phyloP scores from a whole-genome alignment of 2,888 invertebrate genomes.

The Eupithecia centaureata region DNA sequence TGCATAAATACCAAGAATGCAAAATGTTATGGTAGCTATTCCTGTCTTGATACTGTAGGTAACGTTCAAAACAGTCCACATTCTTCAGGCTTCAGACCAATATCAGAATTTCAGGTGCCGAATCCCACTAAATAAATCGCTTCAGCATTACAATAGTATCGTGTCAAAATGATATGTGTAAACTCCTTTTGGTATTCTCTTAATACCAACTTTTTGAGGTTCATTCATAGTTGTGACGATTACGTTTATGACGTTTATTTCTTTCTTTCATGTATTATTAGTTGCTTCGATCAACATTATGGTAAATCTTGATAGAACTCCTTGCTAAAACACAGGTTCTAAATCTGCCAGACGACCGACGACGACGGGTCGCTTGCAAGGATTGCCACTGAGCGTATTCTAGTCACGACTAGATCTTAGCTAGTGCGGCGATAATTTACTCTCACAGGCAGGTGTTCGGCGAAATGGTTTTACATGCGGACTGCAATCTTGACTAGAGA shows the following conservation, averaged over 20 bases:
- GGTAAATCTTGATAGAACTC: slow-evolving; percentile 2
- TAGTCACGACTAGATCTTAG: slow-evolving; percentile 63
- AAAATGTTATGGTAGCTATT: neutral
- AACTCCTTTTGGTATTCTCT: too few relatives aligned
- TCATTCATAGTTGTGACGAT: too few relatives aligned
- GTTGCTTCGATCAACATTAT: neutral
- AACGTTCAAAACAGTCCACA: neutral
- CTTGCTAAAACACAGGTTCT: slow-evolving; percentile 41
- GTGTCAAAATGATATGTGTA: too few relatives aligned
- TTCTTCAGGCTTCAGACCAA: neutral
- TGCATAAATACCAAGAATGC: neutral
- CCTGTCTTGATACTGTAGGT: neutral
- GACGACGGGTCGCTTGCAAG: slow-evolving; percentile 26
- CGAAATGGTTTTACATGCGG: slow-evolving; percentile 48
- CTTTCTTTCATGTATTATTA: too few relatives aligned
- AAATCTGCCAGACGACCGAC: slow-evolving; percentile 37
- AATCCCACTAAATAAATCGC: too few relatives aligned
- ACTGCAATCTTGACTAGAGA: neutral
- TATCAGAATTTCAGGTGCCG: too few relatives aligned
- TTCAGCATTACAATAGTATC: too few relatives aligned
- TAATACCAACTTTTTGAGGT: too few relatives aligned
- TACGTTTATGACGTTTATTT: too few relatives aligned
- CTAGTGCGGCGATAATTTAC: slow-evolving; percentile 63
- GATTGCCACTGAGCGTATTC: slow-evolving; percentile 56
- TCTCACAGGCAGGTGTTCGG: slow-evolving; percentile 58